These are phyloP conservation scores for Paracyprichromis sp. DNA, from an alignment of 2,113 vertebrate genomes.

Conservation along the genomic window DNA sequence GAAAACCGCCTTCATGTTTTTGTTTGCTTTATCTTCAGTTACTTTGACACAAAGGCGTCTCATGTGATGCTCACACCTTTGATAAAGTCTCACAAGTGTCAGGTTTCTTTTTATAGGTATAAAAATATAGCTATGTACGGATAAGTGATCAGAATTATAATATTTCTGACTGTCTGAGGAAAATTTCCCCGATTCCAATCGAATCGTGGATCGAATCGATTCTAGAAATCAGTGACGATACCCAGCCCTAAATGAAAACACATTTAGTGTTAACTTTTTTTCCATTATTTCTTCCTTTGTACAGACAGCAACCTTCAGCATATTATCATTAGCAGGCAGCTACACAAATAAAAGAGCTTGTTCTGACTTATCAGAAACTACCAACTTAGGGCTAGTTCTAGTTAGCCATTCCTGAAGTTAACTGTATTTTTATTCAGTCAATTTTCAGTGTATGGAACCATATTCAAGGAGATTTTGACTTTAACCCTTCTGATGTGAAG, in stretches of 20 bases:
- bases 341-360: neutral
- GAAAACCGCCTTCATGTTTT: neutral
- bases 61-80: neutral
- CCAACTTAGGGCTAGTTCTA: neutral
- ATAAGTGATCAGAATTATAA: neutral
- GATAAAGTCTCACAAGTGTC: neutral
- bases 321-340: neutral
- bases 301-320: neutral
- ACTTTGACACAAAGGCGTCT: neutral
- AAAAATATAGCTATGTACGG: rapidly evolving
- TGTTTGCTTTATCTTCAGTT: rapidly evolving
- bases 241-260: neutral
- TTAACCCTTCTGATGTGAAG: neutral
- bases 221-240: neutral
- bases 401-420: neutral
- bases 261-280: neutral
- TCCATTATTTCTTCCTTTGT: neutral
- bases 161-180: neutral
- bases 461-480: neutral
- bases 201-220: rapidly evolving
- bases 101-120: neutral
- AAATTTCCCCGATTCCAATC: neutral
- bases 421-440: neutral
- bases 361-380: neutral
- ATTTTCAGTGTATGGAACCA: neutral